Evolutionary conservation across 2,797 vertebrate genomes (phyloP), one percentile per base, ranked within the genome.

Genomic region (Fringilla coelebs): DNA sequence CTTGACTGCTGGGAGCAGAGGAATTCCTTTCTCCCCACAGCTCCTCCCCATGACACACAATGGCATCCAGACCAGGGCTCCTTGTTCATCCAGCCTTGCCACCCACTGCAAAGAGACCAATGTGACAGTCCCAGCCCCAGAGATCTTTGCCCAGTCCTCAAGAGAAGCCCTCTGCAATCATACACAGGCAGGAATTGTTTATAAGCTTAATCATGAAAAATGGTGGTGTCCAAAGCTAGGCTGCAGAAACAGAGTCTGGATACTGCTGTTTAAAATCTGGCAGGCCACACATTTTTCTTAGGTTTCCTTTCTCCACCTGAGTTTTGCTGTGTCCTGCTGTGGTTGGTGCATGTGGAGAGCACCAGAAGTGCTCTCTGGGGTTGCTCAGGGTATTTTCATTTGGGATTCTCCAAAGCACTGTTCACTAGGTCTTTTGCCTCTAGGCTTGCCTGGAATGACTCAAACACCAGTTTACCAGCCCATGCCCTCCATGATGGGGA

Each of bases 391-490:
- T 16, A 70, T 84, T 67, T 25, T 45, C 24, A 43, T 29, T 43
- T 38, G 46, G 1, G 3, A 32, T 70, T 67, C 32, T 24, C 41
- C 48, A 17, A 58, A 60, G 6, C 75, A 41, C 6, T 17, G 29
- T 75, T 17, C 22, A 3, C 63, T 12, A 93, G 81, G 4, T 40
- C 21, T 67, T 79, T 72, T 80, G 28, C 71, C 40, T 87, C 70
- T 71, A 99, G 99, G 98, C 88, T 97, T 98, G 67, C 80, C 97
- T 72, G 97, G 98, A 48, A 96, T 97, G 96, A 93, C 98, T 70
- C 96, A 97, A 84, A 95, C 98, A 96, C 98, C 98, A n/a, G 74
- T 89, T 57, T 99, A 98, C 91, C 98, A 98, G 79, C 96, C 96
- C 43, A 52, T 97, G 96, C 98, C 98, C 48, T 94, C 98, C 65